These are phyloP conservation scores for Poliocrania exsul DNA, from an alignment of 2,797 vertebrate species.

Conservation along the genomic window DNA sequence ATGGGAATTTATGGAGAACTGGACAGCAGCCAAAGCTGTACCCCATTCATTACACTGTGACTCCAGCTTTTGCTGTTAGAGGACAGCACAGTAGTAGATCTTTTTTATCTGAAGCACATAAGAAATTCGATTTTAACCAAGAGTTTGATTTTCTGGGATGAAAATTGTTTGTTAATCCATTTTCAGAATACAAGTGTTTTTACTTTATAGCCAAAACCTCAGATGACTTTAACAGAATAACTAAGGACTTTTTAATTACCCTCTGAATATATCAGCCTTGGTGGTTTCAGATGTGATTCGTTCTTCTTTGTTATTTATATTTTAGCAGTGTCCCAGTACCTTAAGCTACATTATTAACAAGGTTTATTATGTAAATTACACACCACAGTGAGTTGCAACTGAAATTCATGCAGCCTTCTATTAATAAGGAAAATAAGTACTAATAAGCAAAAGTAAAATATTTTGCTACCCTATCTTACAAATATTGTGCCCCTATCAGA, in stretches of 20 bases:
- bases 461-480: background rate
- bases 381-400: background rate
- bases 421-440: background rate
- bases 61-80: conserved; percentile 38
- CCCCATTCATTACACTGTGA: conserved; percentile 11
- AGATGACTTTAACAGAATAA: background rate
- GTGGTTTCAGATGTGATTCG: background rate
- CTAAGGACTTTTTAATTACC: background rate
- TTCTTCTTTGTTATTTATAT: background rate
- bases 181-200: background rate
- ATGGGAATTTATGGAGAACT: conserved; percentile 55
- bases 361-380: background rate
- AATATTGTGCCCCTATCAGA: background rate
- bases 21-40: conserved; percentile 32
- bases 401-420: background rate
- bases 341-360: background rate
- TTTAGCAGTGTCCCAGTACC: background rate
- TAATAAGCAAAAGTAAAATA: background rate
- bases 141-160: background rate
- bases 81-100: background rate
- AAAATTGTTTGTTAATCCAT: background rate
- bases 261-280: background rate
- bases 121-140: background rate
- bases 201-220: background rate
- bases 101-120: background rate